phyloP scores from a whole-genome alignment of 2,797 vertebrate species.

The Micrastur ruficollis region DNA sequence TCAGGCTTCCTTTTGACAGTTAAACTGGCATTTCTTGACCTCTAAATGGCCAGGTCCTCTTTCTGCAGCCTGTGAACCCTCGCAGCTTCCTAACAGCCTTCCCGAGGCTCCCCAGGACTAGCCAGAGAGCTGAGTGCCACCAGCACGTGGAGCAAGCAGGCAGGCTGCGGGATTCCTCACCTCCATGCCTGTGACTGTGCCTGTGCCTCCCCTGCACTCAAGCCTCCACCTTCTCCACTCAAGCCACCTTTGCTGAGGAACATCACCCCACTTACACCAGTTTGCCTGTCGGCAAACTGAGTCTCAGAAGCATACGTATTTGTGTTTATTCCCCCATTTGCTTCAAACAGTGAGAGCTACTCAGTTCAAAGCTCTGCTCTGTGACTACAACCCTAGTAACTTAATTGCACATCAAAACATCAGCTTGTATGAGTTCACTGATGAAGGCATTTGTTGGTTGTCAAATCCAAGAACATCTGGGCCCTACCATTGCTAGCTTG shows the following conservation, averaged over 20 bases:
- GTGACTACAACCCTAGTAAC: background rate
- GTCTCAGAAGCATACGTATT: accelerated
- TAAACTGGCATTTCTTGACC: background rate
- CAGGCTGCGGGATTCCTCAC: background rate
- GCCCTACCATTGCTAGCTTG: background rate
- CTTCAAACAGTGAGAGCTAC: background rate
- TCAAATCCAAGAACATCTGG: background rate
- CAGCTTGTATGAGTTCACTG: background rate
- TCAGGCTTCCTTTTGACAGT: background rate
- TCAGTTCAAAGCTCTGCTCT: slow-evolving; percentile 26
- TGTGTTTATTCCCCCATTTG: background rate
- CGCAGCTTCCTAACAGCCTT: background rate
- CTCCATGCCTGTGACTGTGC: background rate
- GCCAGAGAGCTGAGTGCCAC: background rate
- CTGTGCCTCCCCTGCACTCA: background rate
- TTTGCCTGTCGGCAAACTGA: background rate
- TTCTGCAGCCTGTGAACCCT: background rate
- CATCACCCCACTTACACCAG: background rate
- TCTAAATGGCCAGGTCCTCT: background rate
- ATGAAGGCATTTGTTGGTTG: background rate
- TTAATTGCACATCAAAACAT: slow-evolving; percentile 35
- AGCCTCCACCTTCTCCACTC: background rate
- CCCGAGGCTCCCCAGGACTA: background rate
- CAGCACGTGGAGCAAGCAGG: accelerated
- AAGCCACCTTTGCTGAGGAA: background rate